Evolutionary conservation across 2,113 vertebrate species (phyloP), one percentile per base, ranked within the genome.

Genomic region (Lathamus discolor): DNA sequence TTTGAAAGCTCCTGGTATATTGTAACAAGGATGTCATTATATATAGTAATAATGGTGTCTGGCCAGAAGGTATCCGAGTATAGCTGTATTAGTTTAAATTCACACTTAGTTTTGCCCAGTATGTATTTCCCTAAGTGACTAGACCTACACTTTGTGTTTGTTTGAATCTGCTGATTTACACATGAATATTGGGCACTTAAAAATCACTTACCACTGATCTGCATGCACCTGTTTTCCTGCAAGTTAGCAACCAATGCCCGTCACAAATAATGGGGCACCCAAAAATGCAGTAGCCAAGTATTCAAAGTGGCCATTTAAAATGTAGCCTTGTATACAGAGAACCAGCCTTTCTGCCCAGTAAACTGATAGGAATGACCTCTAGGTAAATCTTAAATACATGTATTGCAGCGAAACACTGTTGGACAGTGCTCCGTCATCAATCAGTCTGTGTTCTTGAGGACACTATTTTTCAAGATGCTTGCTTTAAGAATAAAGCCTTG

Each of bases 371-470:
- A 95, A 91, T 84, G 49, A 74, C 81, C 79, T 75, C 59, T 85
- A 84, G 80, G 92, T 85, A 88, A 76, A 94, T 92, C 76, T 73
- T 86, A 96, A 96, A 95, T 87, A 46, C 54, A 33, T 85, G 48
- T 67, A 52, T 93, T 91, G 94, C 85, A 92, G 88, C 92, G 82
- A 73, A 73, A 83, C 88, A 82, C 57, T 94, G 86, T 89, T 96
- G 83, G 89, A 87, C 75, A 95, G 96, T 92, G 75, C 69, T 96
- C 84, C 5, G 2, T 95, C 94, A 94, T 96, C 88, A 96, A 86
- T 96, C 94, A 92, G 82, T 91, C 93, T 96, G 88, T 93, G 86
- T 95, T 96, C 93, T 94, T 96, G 89, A 92, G 59, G 88, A 76
- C 79, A 63, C 73, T 96, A 43, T 88, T 94, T 96, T 96, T 92